Conservation (phyloP, 2,888 invertebrate genomes). For the Leucania comma region DNA sequence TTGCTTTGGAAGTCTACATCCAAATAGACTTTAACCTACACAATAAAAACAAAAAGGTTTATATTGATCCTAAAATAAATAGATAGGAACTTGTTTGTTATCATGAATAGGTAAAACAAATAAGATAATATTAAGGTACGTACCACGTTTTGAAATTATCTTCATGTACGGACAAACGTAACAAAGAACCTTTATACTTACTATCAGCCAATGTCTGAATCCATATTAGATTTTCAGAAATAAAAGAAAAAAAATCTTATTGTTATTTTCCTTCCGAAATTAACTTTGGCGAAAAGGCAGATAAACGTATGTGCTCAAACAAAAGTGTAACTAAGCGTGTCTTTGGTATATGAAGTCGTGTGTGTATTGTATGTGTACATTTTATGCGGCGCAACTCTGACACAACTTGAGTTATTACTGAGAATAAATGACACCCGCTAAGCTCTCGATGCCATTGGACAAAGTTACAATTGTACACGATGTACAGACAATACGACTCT, state of each 20-base stretch:
- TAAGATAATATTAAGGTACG: conserved; percentile 21
- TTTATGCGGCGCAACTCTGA: conserved; percentile 49
- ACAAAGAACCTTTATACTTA: conserved; percentile 43
- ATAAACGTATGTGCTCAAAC: conserved; percentile 52
- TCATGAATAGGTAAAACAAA: conserved; percentile 33
- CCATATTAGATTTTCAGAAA: conserved; percentile 47
- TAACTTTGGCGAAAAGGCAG: conserved; percentile 52
- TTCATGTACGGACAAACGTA: conserved; percentile 33
- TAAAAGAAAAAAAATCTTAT: conserved; percentile 39
- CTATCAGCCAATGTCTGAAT: conserved; percentile 34
- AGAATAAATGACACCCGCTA: conserved; percentile 53
- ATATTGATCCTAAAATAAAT: conserved; percentile 1
- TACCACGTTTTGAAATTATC: conserved; percentile 29
- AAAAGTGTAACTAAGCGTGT: conserved; percentile 58
- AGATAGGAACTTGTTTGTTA: conserved; percentile 19
- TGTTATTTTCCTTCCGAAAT: conserved; percentile 51
- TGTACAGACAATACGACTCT: conserved; percentile 9
- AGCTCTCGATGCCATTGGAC: conserved; percentile 47
- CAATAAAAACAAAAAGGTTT: conserved; percentile 17
- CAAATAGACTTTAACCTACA: conserved; percentile 11
- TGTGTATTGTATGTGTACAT: conserved; percentile 51
- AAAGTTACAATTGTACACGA: conserved; percentile 44
- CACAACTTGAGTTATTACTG: conserved; percentile 60
- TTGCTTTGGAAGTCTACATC: background rate
- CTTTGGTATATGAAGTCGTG: conserved; percentile 51